Evolutionary conservation across 2,797 vertebrate genomes (phyloP).

Genomic region (Peromyscus attwateri): DNA sequence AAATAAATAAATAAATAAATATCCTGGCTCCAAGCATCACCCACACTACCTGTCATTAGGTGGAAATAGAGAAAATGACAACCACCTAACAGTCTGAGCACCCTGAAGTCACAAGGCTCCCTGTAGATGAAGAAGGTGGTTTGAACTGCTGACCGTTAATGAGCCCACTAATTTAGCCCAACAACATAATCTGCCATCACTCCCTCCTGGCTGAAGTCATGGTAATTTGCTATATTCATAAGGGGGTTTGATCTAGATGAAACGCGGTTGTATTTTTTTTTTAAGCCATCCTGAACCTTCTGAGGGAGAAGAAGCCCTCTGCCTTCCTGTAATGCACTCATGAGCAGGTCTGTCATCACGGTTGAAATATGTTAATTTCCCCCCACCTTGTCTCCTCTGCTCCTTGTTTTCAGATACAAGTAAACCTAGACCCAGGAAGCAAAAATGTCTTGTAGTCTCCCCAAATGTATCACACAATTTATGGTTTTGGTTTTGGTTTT

Average conservation of each 20-base stretch:
- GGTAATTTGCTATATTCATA: constrained; percentile 71
- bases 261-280: constrained; percentile 60
- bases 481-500: not conserved
- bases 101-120: not conserved
- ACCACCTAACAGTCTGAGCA: not conserved
- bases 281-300: constrained; percentile 26
- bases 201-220: constrained; percentile 59
- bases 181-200: constrained; percentile 66
- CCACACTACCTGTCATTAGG: not conserved
- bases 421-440: constrained; percentile 7
- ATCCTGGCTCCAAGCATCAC: not conserved
- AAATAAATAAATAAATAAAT: not conserved
- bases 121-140: not conserved
- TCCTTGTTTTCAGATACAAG: constrained; percentile 39
- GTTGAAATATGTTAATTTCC: constrained; percentile 40
- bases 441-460: not conserved
- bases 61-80: constrained; percentile 40
- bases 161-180: constrained; percentile 58
- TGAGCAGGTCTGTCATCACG: constrained; percentile 12
- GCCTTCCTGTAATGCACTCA: constrained; percentile 47
- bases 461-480: not conserved
- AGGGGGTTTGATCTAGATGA: constrained; percentile 72
- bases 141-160: constrained; percentile 53
- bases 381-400: not conserved
- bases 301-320: constrained; percentile 34